Evolutionary conservation across 2,797 vertebrate genomes (phyloP), one percentile per base, ranked within the genome.

Genomic region (Agapornis canus): DNA sequence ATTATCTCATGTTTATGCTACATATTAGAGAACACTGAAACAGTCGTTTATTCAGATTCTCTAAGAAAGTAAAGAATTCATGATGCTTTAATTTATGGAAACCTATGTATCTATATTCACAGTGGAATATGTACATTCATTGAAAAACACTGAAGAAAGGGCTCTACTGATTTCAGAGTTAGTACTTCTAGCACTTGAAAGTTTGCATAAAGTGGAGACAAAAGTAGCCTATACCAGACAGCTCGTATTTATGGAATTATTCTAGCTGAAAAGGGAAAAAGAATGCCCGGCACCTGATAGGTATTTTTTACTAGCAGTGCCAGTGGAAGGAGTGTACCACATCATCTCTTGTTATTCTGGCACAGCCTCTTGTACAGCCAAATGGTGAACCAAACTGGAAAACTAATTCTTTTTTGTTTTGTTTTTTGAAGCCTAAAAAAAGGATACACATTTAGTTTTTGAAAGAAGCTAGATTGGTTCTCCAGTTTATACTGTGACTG

Each of bases 231-330:
- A 20, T 69, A 81, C 13, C 83, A 72, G 56, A 95, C 84, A 92
- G 31, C 22, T 91, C 52, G 6, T 57, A 90, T 96, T 82, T 88
- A 94, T 14, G 43, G 56, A 95, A 94, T 92, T 87, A 93, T 54
- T 92, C 27, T 82, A 92, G n/a, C n/a, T 82, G 35, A 84, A 37
- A 90, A 31, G 51, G 6, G 61, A 79, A 64, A 68, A 71, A 83
- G 45, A 26, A 32, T 13, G 40, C 16, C 66, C 80, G 56, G 54
- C 47, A 94, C 77, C 54, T 54, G 90, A 69, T 37, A 80, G 0
- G 1, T 47, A 9, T 23, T 69, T 84, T 93, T 93, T 20, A 79
- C 64, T 21, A 88, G 61, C 65, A 86, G 48, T 37, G 64, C 29
- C 40, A 75, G 40, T 56, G 52, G 64, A 85, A 81, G 47, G 27